Evolutionary conservation across 1,140 invertebrate genomes (phyloP).

Genomic region (Trinorchestia longiramus): DNA sequence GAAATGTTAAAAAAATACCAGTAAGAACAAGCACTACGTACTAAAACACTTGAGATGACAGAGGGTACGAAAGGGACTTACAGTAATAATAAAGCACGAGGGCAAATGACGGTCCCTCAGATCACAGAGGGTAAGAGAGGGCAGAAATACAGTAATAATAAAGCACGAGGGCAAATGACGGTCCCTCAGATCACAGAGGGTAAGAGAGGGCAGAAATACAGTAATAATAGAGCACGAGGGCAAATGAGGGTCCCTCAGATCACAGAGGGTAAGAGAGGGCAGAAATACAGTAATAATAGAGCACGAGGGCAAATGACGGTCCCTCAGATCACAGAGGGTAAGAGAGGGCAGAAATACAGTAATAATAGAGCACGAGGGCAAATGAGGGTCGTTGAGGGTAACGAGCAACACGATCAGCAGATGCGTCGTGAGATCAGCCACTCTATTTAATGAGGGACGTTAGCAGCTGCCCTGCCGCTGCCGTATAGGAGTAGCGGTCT

Average conservation of each 20-base stretch:
- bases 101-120: neutral
- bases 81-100: neutral
- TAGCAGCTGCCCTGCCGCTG: neutral
- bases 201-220: neutral
- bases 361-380: neutral
- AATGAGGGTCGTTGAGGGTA: neutral
- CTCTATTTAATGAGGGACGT: neutral
- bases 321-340: neutral
- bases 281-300: neutral
- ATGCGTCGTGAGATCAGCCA: neutral
- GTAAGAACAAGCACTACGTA: no score
- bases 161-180: neutral
- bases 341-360: neutral
- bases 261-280: neutral
- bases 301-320: neutral
- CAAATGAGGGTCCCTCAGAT: conserved; percentile 6
- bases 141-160: neutral
- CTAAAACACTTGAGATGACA: no score
- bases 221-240: neutral
- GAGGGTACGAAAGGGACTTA: neutral
- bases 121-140: neutral
- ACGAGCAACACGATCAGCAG: neutral
- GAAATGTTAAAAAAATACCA: no score
- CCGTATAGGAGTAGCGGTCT: neutral
- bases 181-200: neutral